A percentile compares a stretch with the other conserved stretches of the same genome.
phyloP scores from a whole-genome alignment of 1,140 invertebrate species.

The Caenorhabditis brenneri region DNA sequence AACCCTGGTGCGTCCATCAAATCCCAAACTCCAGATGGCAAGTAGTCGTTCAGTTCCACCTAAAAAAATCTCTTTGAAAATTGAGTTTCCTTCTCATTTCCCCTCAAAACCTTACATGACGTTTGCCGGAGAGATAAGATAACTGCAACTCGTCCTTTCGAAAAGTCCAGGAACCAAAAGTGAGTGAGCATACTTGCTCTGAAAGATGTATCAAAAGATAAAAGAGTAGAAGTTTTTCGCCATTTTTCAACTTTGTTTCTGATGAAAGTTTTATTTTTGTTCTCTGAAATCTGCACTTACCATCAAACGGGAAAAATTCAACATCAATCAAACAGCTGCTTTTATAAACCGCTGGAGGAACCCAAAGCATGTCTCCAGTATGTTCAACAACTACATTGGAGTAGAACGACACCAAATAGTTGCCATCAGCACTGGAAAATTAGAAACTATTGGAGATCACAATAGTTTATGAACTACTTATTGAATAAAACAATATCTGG shows the following conservation, averaged over 20 bases:
- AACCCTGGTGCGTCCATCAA: slow-evolving; percentile 94
- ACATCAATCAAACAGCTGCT: slow-evolving; percentile 84
- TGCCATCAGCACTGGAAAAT: slow-evolving; percentile 84
- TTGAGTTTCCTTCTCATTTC: background rate
- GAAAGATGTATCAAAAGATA: slow-evolving; percentile 21
- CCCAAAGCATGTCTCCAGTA: slow-evolving; percentile 81
- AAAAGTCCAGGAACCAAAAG: slow-evolving; percentile 98
- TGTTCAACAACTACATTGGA: slow-evolving; percentile 90
- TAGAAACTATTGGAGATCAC: background rate
- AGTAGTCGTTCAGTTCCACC: slow-evolving; percentile 94
- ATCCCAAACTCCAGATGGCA: slow-evolving; percentile 91
- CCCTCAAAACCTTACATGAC: slow-evolving; percentile 73
- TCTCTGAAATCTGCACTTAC: slow-evolving; percentile 74
- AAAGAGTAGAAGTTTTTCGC: slow-evolving; percentile 22
- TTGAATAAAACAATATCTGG: slow-evolving; percentile 99
- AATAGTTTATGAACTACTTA: slow-evolving; percentile 79
- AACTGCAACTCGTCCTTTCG: slow-evolving; percentile 79
- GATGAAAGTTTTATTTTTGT: slow-evolving; percentile 42
- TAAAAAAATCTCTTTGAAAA: slow-evolving; percentile 65
- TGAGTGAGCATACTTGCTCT: slow-evolving; percentile 93
- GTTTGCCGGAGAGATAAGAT: slow-evolving; percentile 61
- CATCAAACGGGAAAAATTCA: slow-evolving; percentile 86
- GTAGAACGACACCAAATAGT: slow-evolving; percentile 94
- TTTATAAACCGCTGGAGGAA: slow-evolving; percentile 97
- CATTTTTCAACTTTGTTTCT: slow-evolving; percentile 27